Evolutionary conservation across 2,888 invertebrate species (phyloP), one percentile per base, ranked within the genome.

Genomic region (Drosophila hamatofila): DNA sequence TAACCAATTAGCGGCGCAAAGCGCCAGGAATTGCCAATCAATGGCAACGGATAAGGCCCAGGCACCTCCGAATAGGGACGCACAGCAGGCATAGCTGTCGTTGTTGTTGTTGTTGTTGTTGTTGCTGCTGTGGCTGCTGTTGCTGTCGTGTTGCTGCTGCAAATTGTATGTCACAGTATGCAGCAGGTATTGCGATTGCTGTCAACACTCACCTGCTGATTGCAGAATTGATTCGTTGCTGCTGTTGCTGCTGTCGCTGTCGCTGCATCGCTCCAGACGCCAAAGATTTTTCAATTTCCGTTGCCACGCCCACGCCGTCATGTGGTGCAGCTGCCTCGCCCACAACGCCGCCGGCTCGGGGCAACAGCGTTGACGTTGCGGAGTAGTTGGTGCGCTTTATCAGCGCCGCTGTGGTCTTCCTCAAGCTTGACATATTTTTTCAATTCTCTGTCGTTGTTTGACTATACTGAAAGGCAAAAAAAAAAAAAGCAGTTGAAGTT

Each of bases 1-100:
- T 93, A 92, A 95, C 95, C 95, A 85, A 95, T 94, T 65, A 94
- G 84, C 8, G 95, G 95, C 56, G 96, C 95, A 92, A 97, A 96
- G 78, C 96, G 94, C 97, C 97, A 97, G 5, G 96, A 95, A 91
- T 97, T 97, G 62, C 97, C 97, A 56, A 97, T 93, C 52, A 96
- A 64, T 1, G 96, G 96, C 89, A 96, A 92, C 56, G 95, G 95
- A 92, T 93, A 95, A 21, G 96, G 96, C 23, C 97, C 97, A 5
- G 97, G 97, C 90, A 97, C 95, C 69, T 94, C 94, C 56, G 94
- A 92, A 91, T 96, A 97, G 0, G 95, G 94, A 64, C 92, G 93
- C 18, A 89, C 79, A n/a, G 59, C 70, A 52, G 63, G 14, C 21
- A 61, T 56, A 23, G 69, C 18, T 27, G 55, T n/a, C 12, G 68